Evolutionary conservation across 2,113 vertebrate genomes (phyloP), one percentile per base, ranked within the genome.

Genomic region (Rafetus swinhoei): DNA sequence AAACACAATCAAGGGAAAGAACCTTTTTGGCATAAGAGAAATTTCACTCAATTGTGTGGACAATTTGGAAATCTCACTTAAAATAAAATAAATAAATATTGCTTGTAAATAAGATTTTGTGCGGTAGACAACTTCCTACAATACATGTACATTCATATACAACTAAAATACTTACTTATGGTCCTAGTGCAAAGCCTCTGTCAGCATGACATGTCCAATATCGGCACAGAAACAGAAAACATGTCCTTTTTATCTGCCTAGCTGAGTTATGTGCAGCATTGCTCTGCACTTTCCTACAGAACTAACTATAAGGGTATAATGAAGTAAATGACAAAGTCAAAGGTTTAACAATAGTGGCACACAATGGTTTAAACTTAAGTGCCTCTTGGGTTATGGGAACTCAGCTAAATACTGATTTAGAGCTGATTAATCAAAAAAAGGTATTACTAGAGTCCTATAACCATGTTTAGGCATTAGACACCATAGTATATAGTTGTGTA

Each of bases 61-160:
- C 87, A 79, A 84, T 14, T 27, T 22, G 86, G 90, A 95, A 97
- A 87, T 81, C 55, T 39, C 82, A 79, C 95, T 69, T 84, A 60
- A 97, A 95, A 92, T 24, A 85, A 91, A 95, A 96, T 85, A 97
- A 95, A 96, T 97, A 92, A 97, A 93, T 88, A 96, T 45, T 59
- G 87, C 89, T 87, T 84, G 91, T 35, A 87, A 86, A 92, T 35
- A 93, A 53, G 84, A 82, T 86, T 82, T 89, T 90, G 90, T 94
- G 95, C 96, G 92, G 86, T 88, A 94, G 82, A 81, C 79, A 57
- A 89, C 86, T 92, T 92, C 76, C 93, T 93, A 95, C 82, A 27
- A 84, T 12, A 95, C 84, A 76, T 1, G 59, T 92, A 96, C 89
- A 97, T 96, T 97, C 93, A 97, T 12, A 93, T 85, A 95, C 55